phyloP scores from a whole-genome alignment of 2,113 vertebrate species.

The Megaleporinus macrocephalus region DNA sequence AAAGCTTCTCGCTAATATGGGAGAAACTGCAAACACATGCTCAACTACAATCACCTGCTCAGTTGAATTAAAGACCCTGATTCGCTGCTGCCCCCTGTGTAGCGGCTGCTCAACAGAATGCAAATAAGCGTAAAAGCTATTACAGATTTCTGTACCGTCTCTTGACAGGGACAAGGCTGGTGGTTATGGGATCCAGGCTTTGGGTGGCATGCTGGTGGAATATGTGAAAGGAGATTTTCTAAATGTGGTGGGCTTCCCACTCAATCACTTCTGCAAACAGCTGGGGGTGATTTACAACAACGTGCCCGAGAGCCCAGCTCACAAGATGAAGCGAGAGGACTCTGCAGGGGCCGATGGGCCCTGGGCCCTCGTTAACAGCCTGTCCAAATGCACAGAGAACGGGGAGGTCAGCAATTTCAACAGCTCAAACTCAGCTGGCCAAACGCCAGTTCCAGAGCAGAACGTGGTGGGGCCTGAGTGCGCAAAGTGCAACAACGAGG shows the following conservation, averaged over 20 bases:
- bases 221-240: slow-evolving; percentile 89
- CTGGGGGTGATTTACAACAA: slow-evolving; percentile 78
- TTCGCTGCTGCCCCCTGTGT: not conserved
- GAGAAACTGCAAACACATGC: not conserved
- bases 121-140: not conserved
- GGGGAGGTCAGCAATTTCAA: not conserved
- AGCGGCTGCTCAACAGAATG: not conserved
- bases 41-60: not conserved
- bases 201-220: slow-evolving; percentile 95
- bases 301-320: slow-evolving; percentile 40
- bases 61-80: not conserved
- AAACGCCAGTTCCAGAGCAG: slow-evolving; percentile 22
- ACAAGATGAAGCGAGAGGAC: slow-evolving; percentile 52
- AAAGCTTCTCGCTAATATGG: not conserved
- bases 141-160: slow-evolving; percentile 12
- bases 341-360: slow-evolving; percentile 33
- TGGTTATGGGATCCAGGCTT: slow-evolving; percentile 95
- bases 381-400: slow-evolving; percentile 48
- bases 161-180: slow-evolving; percentile 93
- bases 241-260: slow-evolving; percentile 94
- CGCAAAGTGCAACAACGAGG: slow-evolving; percentile 40
- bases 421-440: slow-evolving; percentile 34
- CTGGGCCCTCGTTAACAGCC: slow-evolving; percentile 49
- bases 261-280: slow-evolving; percentile 93
- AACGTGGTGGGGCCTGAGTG: slow-evolving; percentile 6